phyloP scores from a whole-genome alignment of 2,113 vertebrate species.

The Merops nubicus region DNA sequence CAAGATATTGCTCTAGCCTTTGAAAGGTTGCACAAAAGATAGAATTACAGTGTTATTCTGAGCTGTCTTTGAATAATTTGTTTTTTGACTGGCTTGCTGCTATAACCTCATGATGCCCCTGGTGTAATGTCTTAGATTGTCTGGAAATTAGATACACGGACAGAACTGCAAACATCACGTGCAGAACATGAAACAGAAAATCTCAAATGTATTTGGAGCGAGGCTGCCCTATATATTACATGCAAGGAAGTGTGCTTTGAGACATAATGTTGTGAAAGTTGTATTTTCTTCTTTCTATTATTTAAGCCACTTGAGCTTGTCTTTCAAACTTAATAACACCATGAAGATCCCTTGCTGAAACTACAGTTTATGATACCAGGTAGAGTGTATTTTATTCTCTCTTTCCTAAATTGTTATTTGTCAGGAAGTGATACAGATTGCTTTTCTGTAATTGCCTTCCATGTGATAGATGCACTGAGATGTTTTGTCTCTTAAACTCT shows the following conservation, averaged over 20 bases:
- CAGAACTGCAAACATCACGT: not conserved
- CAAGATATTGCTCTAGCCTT: not conserved
- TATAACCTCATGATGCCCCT: not conserved
- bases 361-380: slow-evolving; percentile 9
- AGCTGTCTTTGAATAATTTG: slow-evolving; percentile 18
- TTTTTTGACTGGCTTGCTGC: not conserved
- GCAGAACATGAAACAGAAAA: slow-evolving; percentile 5
- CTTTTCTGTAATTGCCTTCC: slow-evolving; percentile 25
- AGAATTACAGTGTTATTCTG: slow-evolving; percentile 29
- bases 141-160: slow-evolving; percentile 24
- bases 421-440: slow-evolving; percentile 15
- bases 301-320: slow-evolving; percentile 56
- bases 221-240: not conserved
- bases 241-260: not conserved
- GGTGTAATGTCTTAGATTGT: not conserved
- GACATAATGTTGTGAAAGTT: not conserved
- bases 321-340: slow-evolving; percentile 47
- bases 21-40: not conserved
- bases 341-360: not conserved
- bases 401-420: slow-evolving; percentile 55
- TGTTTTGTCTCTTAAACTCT: not conserved
- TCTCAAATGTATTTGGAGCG: slow-evolving; percentile 14
- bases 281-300: slow-evolving; percentile 49
- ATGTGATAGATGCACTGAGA: not conserved
- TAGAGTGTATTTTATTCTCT: slow-evolving; percentile 32